Conservation (phyloP, 35 echinoderm and acorn worm genomes). For the Ophioderma brevispina region DNA sequence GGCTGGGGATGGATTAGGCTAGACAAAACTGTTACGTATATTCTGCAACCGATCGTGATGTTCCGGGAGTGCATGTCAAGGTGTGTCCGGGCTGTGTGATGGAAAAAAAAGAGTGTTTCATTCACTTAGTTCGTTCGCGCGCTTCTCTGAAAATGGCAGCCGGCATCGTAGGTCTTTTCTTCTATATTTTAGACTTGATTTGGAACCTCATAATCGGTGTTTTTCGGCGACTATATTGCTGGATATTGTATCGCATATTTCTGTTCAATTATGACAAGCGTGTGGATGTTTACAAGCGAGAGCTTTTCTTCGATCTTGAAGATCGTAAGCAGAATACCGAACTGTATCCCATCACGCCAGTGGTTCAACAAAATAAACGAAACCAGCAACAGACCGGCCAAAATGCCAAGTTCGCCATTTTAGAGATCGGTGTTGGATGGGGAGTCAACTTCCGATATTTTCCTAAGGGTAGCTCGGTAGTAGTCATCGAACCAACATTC, state of each 20-base stretch:
- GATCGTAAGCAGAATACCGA: not conserved
- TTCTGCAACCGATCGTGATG: too few relatives aligned
- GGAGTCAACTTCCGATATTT: slow-evolving; percentile 58
- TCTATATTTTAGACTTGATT: not conserved
- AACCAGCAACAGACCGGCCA: not conserved
- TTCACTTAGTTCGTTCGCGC: too few relatives aligned
- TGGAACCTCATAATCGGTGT: not conserved
- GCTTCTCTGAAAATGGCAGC: not conserved
- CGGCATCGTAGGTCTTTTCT: not conserved
- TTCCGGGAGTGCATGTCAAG: too few relatives aligned
- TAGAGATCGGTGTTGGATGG: slow-evolving; percentile 56
- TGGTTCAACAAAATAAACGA: not conserved
- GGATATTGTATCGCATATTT: not conserved
- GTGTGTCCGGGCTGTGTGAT: too few relatives aligned
- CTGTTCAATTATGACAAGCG: not conserved
- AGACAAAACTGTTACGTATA: too few relatives aligned
- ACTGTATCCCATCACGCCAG: not conserved
- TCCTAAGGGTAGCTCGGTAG: slow-evolving; percentile 18
- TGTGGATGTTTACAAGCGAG: not conserved
- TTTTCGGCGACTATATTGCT: not conserved
- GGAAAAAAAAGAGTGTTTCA: too few relatives aligned
- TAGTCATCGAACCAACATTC: not conserved
- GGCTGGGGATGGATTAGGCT: too few relatives aligned
- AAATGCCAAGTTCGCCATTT: not conserved
- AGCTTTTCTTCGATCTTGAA: not conserved